A percentile compares a stretch with the other conserved stretches of the same genome.
Conservation (phyloP, 2,888 invertebrate genomes). For the Phortica magna region DNA sequence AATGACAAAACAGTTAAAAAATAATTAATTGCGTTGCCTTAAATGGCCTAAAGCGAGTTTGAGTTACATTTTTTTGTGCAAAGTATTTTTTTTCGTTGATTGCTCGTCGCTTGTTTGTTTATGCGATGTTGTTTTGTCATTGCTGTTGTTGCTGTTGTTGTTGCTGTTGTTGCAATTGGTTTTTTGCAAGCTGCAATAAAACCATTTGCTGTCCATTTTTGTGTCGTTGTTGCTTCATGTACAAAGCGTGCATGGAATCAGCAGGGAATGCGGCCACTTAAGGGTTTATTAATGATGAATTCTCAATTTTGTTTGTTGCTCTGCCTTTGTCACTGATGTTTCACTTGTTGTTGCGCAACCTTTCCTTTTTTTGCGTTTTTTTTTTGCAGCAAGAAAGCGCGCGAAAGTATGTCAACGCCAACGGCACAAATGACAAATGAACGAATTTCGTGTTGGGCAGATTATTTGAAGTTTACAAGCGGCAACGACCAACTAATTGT, state of each 20-base stretch:
- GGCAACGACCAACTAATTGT: conserved; percentile 7
- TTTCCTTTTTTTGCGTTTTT: conserved; percentile 38
- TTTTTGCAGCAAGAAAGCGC: conserved; percentile 66
- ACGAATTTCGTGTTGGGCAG: conserved; percentile 59
- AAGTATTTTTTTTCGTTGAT: conserved; percentile 27
- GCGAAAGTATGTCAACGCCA: conserved; percentile 76
- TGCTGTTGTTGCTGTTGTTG: conserved; percentile 46
- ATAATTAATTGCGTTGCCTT: conserved; percentile 79
- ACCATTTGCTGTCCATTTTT: conserved; percentile 70
- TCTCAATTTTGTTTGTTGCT: conserved; percentile 62
- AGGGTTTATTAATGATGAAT: conserved; percentile 75
- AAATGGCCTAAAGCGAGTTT: conserved; percentile 76
- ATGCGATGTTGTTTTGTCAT: conserved; percentile 31
- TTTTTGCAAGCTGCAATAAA: conserved; percentile 60
- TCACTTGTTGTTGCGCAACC: conserved; percentile 50
- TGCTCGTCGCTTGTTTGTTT: conserved; percentile 33
- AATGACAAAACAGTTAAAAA: conserved; percentile 79
- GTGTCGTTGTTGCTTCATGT: conserved; percentile 41
- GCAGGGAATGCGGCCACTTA: conserved; percentile 68
- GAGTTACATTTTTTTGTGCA: conserved; percentile 54
- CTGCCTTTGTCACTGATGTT: conserved; percentile 50
- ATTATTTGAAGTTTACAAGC: not conserved
- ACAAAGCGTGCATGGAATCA: conserved; percentile 37
- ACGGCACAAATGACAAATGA: conserved; percentile 76
- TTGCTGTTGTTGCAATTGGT: conserved; percentile 41